Conservation (phyloP, 2,797 vertebrate genomes). For the Neomorphus geoffroyi region DNA sequence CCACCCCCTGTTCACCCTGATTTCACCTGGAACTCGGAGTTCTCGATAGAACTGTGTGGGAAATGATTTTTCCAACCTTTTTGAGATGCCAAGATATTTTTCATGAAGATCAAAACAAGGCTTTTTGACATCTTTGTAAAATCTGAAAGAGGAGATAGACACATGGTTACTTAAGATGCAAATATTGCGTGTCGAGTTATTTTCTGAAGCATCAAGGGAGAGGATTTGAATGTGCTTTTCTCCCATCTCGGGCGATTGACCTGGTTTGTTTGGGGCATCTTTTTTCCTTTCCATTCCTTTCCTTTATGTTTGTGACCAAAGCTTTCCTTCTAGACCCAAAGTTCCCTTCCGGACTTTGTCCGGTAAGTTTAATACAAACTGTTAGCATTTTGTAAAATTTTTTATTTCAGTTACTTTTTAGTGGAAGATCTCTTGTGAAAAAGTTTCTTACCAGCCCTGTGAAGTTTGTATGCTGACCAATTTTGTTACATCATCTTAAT, state of each 20-base stretch:
- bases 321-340: neutral
- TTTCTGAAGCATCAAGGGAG: neutral
- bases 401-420: neutral
- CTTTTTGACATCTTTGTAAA: neutral
- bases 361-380: neutral
- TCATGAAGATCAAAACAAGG: neutral
- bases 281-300: too few relatives aligned
- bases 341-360: neutral
- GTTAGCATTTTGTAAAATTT: neutral
- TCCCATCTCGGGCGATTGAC: neutral
- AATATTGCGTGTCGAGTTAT: neutral
- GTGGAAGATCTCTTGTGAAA: neutral
- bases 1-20: neutral
- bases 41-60: neutral
- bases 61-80: conserved; percentile 9
- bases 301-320: neutral
- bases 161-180: neutral
- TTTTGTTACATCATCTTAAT: neutral
- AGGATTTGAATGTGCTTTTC: neutral
- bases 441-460: neutral
- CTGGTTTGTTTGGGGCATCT: neutral
- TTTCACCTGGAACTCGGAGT: conserved; percentile 12
- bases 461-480: neutral
- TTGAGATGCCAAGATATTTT: neutral
- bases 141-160: neutral